These are phyloP conservation scores for Salarias fasciatus DNA, from an alignment of 2,797 vertebrate species.

Conservation along the genomic window DNA sequence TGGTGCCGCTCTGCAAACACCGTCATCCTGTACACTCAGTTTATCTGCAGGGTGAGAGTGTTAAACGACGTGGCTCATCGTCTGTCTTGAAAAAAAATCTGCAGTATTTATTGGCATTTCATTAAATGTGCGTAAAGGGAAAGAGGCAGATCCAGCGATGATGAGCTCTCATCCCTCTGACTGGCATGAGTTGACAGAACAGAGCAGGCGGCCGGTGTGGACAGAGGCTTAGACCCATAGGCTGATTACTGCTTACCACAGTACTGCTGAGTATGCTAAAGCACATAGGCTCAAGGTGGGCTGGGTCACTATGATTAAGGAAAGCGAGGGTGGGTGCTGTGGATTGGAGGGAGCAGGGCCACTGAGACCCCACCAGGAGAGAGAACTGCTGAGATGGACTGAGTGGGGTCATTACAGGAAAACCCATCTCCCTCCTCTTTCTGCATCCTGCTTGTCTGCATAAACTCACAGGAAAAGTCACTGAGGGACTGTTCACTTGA, in stretches of 20 bases:
- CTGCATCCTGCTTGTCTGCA: slow-evolving; percentile 5
- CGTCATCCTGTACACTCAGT: too few relatives aligned
- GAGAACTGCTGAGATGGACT: slow-evolving; percentile 61
- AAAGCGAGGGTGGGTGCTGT: slow-evolving; percentile 49
- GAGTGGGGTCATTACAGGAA: slow-evolving; percentile 28
- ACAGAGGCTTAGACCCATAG: slow-evolving; percentile 72
- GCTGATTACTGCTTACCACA: slow-evolving; percentile 80
- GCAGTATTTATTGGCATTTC: too few relatives aligned
- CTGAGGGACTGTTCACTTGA: not conserved
- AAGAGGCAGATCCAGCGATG: slow-evolving; percentile 22
- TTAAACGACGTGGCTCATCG: too few relatives aligned
- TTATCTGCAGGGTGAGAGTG: too few relatives aligned
- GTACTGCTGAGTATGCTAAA: slow-evolving; percentile 78
- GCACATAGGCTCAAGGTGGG: slow-evolving; percentile 75
- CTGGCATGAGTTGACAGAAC: slow-evolving; percentile 53
- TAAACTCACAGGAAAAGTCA: not conserved
- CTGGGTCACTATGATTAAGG: slow-evolving; percentile 72
- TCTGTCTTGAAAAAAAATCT: too few relatives aligned
- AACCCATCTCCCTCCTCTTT: slow-evolving; percentile 19
- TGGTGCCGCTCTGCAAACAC: too few relatives aligned
- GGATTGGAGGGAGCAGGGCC: slow-evolving; percentile 48
- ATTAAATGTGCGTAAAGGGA: slow-evolving; percentile 3
- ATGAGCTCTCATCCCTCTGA: slow-evolving; percentile 25
- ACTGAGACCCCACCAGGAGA: slow-evolving; percentile 51
- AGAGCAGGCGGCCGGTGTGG: slow-evolving; percentile 37